Base-by-base conservation (phyloP, 1,140 invertebrate genomes). In the Rhagoletis zephyria region DNA sequence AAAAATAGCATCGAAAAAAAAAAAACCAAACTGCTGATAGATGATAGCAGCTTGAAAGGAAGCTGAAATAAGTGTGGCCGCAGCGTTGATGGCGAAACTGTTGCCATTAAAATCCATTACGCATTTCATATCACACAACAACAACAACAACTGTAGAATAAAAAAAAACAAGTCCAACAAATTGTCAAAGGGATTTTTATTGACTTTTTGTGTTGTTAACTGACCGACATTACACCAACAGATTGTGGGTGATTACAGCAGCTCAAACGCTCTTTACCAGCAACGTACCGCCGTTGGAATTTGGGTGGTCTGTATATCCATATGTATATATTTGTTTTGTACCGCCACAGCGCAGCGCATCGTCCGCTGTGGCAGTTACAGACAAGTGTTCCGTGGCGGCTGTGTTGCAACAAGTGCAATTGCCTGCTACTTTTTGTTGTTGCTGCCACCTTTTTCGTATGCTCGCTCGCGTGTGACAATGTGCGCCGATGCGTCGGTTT, bases 171-270 rank as follows among this genome's bases (percentile, higher is more conserved):
- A 30, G 30, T 30, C 30, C 30, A 63, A 86, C 56, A 89, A 89
- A 90, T 90, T 91, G 90, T 91, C 90, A 90, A 89, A 91, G 88
- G 90, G 90, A 91, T 90, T 90, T 67, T 90, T 91, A 91, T 91
- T 91, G 91, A 90, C 90, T 91, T 91, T 91, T 91, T 90, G 91
- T 91, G 91, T 89, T 90, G 90, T 91, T 91, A 91, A 91, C 91
- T 91, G 91, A 91, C 91, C 91, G 91, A 91, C 90, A 91, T 91
- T 90, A 91, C 90, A 90, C 59, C 63, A 90, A 90, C 90, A 90
- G 91, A 91, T 91, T 91, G 91, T 91, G 91, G 90, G 89, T 90
- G 91, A 91, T 91, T 91, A 91, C 90, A 88, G 45, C 74, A 81
- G 74, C 42, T 81, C 74, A 81, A 56, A 81, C n/a, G 74, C 74